A percentile compares a stretch with the other conserved stretches of the same genome.
Conservation (phyloP, 2,797 vertebrate genomes). For the Thaleichthys pacificus region DNA sequence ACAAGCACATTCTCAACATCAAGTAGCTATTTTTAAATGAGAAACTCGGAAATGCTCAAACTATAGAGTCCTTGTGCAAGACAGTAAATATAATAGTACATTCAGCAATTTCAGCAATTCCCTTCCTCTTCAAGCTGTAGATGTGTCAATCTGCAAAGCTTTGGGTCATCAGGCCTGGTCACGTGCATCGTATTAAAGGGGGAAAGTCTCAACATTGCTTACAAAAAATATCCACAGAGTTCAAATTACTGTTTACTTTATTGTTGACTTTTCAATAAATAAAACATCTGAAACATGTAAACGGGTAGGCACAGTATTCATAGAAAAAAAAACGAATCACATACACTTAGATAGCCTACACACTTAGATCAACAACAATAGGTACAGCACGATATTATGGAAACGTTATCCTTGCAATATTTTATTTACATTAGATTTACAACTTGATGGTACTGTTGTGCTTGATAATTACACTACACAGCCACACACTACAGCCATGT, state of each 20-base stretch:
- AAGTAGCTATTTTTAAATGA: too few relatives aligned
- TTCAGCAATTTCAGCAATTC: slow-evolving; percentile 51
- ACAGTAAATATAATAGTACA: slow-evolving; percentile 17
- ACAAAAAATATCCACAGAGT: slow-evolving; percentile 7
- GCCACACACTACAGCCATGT: slow-evolving; percentile 33
- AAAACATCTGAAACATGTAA: slow-evolving; percentile 45
- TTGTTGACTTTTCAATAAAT: slow-evolving; percentile 39
- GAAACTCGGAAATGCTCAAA: slow-evolving; percentile 7
- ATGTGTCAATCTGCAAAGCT: background rate
- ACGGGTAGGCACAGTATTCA: slow-evolving; percentile 34
- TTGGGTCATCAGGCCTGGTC: background rate
- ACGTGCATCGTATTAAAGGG: too few relatives aligned
- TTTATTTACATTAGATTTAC: slow-evolving; percentile 64
- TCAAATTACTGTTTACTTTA: slow-evolving; percentile 21
- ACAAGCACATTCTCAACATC: too few relatives aligned
- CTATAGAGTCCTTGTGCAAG: slow-evolving; percentile 51
- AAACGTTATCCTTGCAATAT: slow-evolving; percentile 40
- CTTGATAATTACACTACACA: slow-evolving; percentile 55
- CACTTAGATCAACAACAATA: slow-evolving; percentile 41
- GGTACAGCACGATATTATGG: slow-evolving; percentile 42
- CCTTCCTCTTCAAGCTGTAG: background rate
- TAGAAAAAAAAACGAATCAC: slow-evolving; percentile 39
- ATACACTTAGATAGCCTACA: slow-evolving; percentile 31
- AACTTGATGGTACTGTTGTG: slow-evolving; percentile 56
- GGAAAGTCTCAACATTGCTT: background rate